Conservation (phyloP, 2,113 vertebrate genomes). For the Dunckerocampus dactyliophorus region DNA sequence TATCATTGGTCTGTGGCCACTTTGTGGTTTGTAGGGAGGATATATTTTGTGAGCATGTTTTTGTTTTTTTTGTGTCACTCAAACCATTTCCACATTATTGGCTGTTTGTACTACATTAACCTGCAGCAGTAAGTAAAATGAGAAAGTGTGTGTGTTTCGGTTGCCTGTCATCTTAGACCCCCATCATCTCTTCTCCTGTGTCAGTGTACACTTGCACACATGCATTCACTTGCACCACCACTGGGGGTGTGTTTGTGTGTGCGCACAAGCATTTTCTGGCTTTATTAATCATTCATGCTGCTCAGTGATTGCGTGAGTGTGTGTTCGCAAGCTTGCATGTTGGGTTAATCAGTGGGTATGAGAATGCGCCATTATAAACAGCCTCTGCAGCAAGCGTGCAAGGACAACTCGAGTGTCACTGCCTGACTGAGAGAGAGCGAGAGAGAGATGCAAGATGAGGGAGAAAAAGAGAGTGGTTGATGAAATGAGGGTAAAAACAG, state of each 20-base stretch:
- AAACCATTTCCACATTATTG: conserved; percentile 15
- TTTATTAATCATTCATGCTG: conserved; percentile 43
- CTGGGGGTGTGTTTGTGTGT: conserved; percentile 10
- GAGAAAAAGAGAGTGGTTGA: conserved; percentile 7
- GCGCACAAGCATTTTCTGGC: conserved; percentile 11
- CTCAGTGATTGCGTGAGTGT: conserved; percentile 31
- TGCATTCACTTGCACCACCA: conserved; percentile 8
- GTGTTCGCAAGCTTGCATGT: conserved; percentile 11
- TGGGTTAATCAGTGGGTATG: conserved; percentile 23
- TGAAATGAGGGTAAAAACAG: conserved; percentile 8
- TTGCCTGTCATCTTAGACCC: conserved; percentile 61
- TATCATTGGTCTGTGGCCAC: conserved; percentile 48
- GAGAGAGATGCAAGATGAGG: conserved; percentile 2
- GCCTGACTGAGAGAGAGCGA: conserved; percentile 29
- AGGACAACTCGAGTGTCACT: conserved; percentile 44
- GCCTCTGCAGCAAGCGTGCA: conserved; percentile 32
- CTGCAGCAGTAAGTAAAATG: conserved; percentile 67
- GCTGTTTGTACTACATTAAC: conserved; percentile 48
- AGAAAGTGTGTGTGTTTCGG: conserved; percentile 60
- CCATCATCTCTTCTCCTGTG: conserved; percentile 43
- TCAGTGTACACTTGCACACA: conserved; percentile 28
- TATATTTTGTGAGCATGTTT: conserved; percentile 22
- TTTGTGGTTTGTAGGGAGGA: conserved; percentile 42
- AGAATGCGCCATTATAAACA: conserved; percentile 35
- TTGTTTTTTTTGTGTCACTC: conserved; percentile 7